Percentiles rank a stretch among this genome's conserved stretches.
Conservation (phyloP, 1,140 invertebrate genomes). For the Manduca sexta region DNA sequence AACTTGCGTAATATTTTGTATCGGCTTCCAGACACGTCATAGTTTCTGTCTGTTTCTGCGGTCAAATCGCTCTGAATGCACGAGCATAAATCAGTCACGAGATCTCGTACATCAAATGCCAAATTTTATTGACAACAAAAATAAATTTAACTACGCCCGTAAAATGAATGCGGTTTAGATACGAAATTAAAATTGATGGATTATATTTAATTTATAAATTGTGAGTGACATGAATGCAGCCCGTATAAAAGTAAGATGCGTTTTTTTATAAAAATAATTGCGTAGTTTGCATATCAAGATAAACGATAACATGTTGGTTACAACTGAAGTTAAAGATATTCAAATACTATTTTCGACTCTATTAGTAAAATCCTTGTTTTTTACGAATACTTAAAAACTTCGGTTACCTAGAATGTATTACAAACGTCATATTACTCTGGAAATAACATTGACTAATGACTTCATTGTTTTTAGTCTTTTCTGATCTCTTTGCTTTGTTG, state of each 20-base stretch:
- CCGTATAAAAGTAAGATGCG: not conserved
- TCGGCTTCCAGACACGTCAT: not conserved
- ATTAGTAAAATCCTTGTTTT: too few relatives aligned
- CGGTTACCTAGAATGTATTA: not conserved
- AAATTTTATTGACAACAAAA: conserved; percentile 16
- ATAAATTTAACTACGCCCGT: conserved; percentile 12
- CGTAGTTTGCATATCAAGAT: too few relatives aligned
- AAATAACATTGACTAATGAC: conserved; percentile 33
- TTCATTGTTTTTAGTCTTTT: conserved; percentile 37
- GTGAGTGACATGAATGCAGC: conserved; percentile 2
- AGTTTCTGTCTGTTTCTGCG: not conserved
- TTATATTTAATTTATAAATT: conserved; percentile 6
- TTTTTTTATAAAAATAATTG: not conserved
- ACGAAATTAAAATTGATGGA: conserved; percentile 15
- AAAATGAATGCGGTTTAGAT: conserved; percentile 13
- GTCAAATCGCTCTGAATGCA: conserved; percentile 5
- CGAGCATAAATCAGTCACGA: conserved; percentile 11
- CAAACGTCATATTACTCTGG: conserved; percentile 3
- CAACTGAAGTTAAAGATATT: too few relatives aligned
- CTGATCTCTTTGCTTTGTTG: conserved; percentile 43
- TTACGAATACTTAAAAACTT: too few relatives aligned
- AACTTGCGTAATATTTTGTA: too few relatives aligned
- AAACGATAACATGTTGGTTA: too few relatives aligned
- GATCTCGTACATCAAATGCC: conserved; percentile 9
- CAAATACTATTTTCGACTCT: too few relatives aligned